These are phyloP conservation scores for Zapus hudsonius DNA, from an alignment of 2,113 vertebrate genomes.

Conservation along the genomic window DNA sequence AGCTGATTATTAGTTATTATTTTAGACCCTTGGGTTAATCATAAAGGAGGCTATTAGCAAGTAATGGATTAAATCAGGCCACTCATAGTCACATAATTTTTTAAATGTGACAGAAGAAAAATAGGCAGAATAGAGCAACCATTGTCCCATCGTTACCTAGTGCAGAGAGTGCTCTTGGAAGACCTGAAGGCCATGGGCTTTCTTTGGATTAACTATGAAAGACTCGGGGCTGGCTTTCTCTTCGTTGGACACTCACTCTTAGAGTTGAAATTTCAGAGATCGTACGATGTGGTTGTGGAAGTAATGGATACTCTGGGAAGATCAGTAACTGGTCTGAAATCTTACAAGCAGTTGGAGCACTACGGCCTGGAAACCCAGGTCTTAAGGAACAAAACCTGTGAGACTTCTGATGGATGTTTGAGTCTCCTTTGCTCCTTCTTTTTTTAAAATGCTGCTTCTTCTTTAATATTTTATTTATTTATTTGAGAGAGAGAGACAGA, in stretches of 20 bases:
- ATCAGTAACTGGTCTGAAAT: background rate
- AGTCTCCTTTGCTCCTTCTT: background rate
- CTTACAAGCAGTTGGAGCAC: background rate
- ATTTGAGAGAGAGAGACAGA: no score
- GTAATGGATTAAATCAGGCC: slow-evolving; percentile 57
- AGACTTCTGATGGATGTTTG: background rate
- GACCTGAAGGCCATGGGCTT: background rate
- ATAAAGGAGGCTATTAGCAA: slow-evolving; percentile 45
- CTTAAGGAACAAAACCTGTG: background rate
- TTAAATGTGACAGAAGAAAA: slow-evolving; percentile 69
- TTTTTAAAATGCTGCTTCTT: no score
- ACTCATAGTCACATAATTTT: slow-evolving; percentile 46
- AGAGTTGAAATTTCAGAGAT: slow-evolving; percentile 27
- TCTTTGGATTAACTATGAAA: slow-evolving; percentile 50
- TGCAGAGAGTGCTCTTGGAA: slow-evolving; percentile 32
- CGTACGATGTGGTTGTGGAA: background rate
- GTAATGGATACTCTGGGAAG: background rate
- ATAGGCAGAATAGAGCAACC: slow-evolving; percentile 37
- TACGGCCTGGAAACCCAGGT: background rate
- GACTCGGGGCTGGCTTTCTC: background rate
- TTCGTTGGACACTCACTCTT: slow-evolving; percentile 8
- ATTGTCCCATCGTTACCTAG: slow-evolving; percentile 49
- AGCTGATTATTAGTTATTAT: slow-evolving; percentile 72
- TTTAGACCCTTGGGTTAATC: slow-evolving; percentile 64
- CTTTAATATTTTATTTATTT: no score